Base-by-base conservation (phyloP, 2,797 vertebrate genomes). In the Enteromius viviparus region DNA sequence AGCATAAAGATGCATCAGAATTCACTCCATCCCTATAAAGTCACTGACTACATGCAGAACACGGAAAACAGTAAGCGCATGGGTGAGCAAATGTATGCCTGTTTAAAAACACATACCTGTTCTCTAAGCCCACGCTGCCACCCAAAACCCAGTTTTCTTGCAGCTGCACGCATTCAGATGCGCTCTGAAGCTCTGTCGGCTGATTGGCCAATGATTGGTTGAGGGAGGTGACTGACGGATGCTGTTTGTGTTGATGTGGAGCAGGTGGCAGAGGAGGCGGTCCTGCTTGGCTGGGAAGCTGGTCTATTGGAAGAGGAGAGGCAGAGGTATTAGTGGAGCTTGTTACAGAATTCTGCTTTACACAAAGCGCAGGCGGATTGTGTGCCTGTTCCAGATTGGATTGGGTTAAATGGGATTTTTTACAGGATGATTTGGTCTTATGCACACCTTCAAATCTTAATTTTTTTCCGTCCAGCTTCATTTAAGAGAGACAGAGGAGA, bases 131-230 rank as follows among this genome's bases (percentile, higher is more conserved):
- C 78, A 98, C 96, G 96, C 98, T 98, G 96, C 97, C 97, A 94
- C 98, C 97, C 96, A 99, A 96, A 93, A 99, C 98, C 98, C 98
- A 99, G 97, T 97, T 99, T 97, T 98, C 98, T 96, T 99, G 98
- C 97, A 99, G 97, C 97, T 99, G 98, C 96, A 98, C 98, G 88
- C 98, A 99, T 96, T 99, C 98, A 84, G 98, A 97, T 92, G 98
- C 97, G 92, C 97, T 97, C 95, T 98, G 98, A 96, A 99, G 96
- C 94, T 99, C 98, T 93, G 97, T 96, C 94, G 97, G 97, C 89
- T 97, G 97, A 93, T 97, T 97, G 94, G 97, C 97, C 96, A 99
- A 95, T 84, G 97, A 96, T 84, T 97, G 96, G 92, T 97, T 98
- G 93, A 99, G 96, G 78, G 97, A 97, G 87, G 97, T 99, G 95